A percentile compares a stretch with the other conserved stretches of the same genome.
These are phyloP conservation scores for Aphidius ervi DNA, from an alignment of 1,140 invertebrate genomes.

Conservation along the genomic window DNA sequence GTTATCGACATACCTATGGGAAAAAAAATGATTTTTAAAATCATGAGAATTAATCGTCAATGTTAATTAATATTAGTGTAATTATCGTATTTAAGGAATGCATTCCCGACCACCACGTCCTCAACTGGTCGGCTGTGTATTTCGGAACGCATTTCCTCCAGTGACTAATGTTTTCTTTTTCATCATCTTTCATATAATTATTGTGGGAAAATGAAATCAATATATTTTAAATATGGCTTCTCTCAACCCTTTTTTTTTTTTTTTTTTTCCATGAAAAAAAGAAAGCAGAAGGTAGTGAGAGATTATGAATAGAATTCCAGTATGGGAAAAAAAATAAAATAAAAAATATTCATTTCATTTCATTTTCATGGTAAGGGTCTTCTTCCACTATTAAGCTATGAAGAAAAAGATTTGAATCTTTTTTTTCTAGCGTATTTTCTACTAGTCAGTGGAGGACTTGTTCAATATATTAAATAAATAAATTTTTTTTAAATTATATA, in stretches of 20 bases:
- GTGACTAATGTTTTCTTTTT: slow-evolving; percentile 37
- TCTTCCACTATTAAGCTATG: slow-evolving; percentile 41
- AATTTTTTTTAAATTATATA: slow-evolving; percentile 29
- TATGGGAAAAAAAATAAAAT: too few relatives aligned
- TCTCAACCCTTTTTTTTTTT: too few relatives aligned
- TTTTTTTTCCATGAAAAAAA: too few relatives aligned
- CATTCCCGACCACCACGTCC: slow-evolving; percentile 40
- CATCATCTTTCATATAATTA: slow-evolving; percentile 14
- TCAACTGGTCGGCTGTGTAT: slow-evolving; percentile 42
- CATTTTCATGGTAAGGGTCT: slow-evolving; percentile 48
- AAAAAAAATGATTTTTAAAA: too few relatives aligned
- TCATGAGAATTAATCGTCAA: too few relatives aligned
- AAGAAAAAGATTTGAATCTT: slow-evolving; percentile 29
- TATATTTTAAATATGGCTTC: too few relatives aligned
- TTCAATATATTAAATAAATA: slow-evolving; percentile 31
- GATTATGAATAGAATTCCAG: too few relatives aligned
- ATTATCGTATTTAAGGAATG: slow-evolving; percentile 36
- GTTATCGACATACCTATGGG: too few relatives aligned
- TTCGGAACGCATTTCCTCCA: slow-evolving; percentile 49
- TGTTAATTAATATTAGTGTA: slow-evolving; percentile 3
- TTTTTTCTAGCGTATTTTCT: slow-evolving; percentile 19
- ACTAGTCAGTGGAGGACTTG: slow-evolving; percentile 52
- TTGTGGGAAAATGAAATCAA: slow-evolving; percentile 22
- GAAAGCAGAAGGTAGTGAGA: not conserved
- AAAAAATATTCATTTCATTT: slow-evolving; percentile 21